A percentile compares a stretch with the other conserved stretches of the same genome.
Conservation (phyloP, 2,797 vertebrate species). For the Tenualosa ilisha region DNA sequence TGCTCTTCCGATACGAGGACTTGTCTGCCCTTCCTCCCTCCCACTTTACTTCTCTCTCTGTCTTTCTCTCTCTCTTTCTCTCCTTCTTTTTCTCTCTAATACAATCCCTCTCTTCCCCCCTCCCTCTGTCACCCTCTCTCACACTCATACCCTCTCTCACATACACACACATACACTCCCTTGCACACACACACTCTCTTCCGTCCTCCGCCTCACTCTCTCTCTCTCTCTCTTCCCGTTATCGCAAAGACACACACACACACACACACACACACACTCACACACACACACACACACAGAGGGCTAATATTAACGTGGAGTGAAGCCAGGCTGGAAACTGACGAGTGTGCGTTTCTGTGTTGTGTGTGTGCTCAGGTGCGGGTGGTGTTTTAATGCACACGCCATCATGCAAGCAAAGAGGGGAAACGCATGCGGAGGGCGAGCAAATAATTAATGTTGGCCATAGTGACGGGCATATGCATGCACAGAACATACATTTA, state of each 20-base stretch:
- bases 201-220: not conserved
- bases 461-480: not conserved
- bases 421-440: not conserved
- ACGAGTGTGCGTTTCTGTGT: not conserved
- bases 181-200: not conserved
- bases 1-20: conserved; percentile 51
- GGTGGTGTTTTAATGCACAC: not conserved
- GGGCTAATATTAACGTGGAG: not conserved
- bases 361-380: not conserved
- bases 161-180: not conserved
- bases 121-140: not conserved
- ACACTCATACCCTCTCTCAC: not conserved
- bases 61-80: not conserved
- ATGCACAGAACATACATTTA: not conserved
- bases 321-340: not conserved
- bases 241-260: not conserved
- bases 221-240: not conserved
- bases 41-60: not conserved
- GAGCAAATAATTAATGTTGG: not conserved
- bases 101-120: not conserved
- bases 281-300: not conserved
- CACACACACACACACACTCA: no score
- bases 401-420: not conserved
- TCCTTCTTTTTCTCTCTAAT: not conserved
- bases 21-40: conserved; percentile 31